Base-by-base conservation (phyloP, 2,113 vertebrate species). In the Boulengeromyrus knoepffleri region DNA sequence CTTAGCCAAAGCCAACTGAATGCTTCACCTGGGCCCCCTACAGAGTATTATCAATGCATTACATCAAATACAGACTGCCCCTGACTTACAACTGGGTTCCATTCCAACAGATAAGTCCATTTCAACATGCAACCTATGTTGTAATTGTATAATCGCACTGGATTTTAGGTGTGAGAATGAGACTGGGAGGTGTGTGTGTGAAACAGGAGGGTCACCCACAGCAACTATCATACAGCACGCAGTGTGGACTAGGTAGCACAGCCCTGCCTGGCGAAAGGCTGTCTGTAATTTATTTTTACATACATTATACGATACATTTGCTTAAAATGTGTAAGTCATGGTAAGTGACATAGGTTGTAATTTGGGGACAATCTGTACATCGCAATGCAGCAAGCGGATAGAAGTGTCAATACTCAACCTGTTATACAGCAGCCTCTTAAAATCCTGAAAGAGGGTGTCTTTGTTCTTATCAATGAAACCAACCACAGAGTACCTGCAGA, bases 391-490 rank as follows among this genome's bases (percentile, higher is more conserved):
- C n/a, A 83, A 88, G 31, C 36, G 58, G 27, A 52, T 15, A 49
- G 89, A 87, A 89, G 36, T 50, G 56, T 10, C 86, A 36, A 58
- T 31, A 21, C 13, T 95, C 90, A 93, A 99, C 99, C 99, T 99
- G 97, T 99, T 99, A 94, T 99, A 99, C 95, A 99, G 94, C 89
- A 99, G 96, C 89, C 98, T 97, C 94, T 99, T 99, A 95, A 99
- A 99, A 94, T 99, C 99, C 93, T 99, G 99, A 95, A 99, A 99
- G 92, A 99, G 96, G 39, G 98, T 98, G 94, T 99, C 99, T 94
- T 99, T 99, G 95, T 99, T 99, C 95, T 99, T 99, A 95, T 99
- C 99, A 91, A 99, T 99, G 92, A 99, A 99, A 85, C 98, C 97
- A 89, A 97, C 93, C 93, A 98, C 98, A 0, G 98, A 99, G 94